phyloP scores from a whole-genome alignment of 1,140 invertebrate species.

The Palaemon carinicauda region DNA sequence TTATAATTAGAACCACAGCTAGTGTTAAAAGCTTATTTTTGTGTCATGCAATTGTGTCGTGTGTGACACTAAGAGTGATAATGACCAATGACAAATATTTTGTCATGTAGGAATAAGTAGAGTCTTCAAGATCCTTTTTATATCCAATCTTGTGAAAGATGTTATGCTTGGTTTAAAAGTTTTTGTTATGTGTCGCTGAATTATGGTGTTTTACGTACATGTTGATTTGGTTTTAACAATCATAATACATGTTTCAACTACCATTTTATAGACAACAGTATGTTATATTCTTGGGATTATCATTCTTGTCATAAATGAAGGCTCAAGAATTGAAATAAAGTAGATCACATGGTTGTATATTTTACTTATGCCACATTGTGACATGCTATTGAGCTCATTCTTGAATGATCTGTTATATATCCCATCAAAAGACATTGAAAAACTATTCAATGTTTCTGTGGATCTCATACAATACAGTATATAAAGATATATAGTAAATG shows the following conservation, averaged over 20 bases:
- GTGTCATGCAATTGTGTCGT: constrained; percentile 20
- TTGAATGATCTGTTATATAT: constrained; percentile 12
- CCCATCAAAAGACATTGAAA: constrained; percentile 39
- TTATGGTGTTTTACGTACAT: constrained; percentile 16
- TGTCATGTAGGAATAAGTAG: constrained; percentile 12
- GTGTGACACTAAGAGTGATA: constrained; percentile 35
- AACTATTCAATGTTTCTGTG: constrained; percentile 36
- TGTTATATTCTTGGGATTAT: neutral
- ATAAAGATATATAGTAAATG: constrained; percentile 29
- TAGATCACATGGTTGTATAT: constrained; percentile 34
- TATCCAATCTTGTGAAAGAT: neutral
- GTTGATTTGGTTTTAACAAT: constrained; percentile 10
- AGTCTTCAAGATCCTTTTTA: constrained; percentile 13
- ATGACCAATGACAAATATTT: constrained; percentile 34
- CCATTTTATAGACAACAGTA: neutral
- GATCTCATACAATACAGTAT: constrained; percentile 36
- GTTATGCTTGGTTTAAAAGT: constrained; percentile 12
- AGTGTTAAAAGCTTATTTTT: constrained; percentile 39
- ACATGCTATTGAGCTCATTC: neutral
- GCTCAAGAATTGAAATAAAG: neutral
- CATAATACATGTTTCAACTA: constrained; percentile 12
- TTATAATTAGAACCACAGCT: constrained; percentile 38
- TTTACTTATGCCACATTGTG: constrained; percentile 7
- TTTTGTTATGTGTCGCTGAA: constrained; percentile 7
- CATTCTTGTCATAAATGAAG: constrained; percentile 18